phyloP scores from a whole-genome alignment of 2,888 invertebrate genomes.

The Drosophila quinaria region DNA sequence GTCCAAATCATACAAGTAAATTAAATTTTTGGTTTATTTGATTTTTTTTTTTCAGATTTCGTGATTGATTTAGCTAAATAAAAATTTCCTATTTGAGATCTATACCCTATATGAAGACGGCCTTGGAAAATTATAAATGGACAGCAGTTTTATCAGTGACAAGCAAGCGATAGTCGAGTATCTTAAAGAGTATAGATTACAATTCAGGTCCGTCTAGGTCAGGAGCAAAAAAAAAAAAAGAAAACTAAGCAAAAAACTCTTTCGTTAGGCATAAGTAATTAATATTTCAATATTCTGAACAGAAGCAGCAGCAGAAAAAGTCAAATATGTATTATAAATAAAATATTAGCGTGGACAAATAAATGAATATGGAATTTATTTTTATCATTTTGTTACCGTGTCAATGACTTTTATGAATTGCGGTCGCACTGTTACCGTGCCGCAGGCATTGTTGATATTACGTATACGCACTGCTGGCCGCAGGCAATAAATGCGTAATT shows the following conservation, averaged over 20 bases:
- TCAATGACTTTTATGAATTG: constrained; percentile 64
- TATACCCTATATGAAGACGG: constrained; percentile 24
- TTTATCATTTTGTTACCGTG: constrained; percentile 46
- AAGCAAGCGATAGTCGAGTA: constrained; percentile 33
- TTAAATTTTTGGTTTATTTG: no score
- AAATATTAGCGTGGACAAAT: constrained; percentile 23
- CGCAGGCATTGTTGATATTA: constrained; percentile 47
- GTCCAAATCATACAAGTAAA: neutral
- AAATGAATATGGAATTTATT: constrained; percentile 43
- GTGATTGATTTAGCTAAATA: constrained; percentile 16
- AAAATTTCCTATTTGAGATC: constrained; percentile 10
- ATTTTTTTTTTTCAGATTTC: neutral
- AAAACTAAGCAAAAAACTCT: neutral
- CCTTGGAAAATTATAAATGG: constrained; percentile 32
- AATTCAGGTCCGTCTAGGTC: constrained; percentile 46
- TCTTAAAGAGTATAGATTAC: constrained; percentile 30
- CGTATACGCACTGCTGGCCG: constrained; percentile 60
- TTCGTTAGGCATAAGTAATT: neutral
- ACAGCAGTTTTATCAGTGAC: constrained; percentile 34
- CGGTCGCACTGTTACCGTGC: constrained; percentile 38
- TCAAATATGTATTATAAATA: constrained; percentile 25
- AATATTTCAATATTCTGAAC: constrained; percentile 3
- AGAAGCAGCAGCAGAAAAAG: neutral
- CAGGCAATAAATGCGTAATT: constrained; percentile 71
- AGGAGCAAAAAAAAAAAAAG: constrained; percentile 16